These are phyloP conservation scores for Callitettix versicolor DNA, from an alignment of 1,140 invertebrate genomes.

Conservation along the genomic window DNA sequence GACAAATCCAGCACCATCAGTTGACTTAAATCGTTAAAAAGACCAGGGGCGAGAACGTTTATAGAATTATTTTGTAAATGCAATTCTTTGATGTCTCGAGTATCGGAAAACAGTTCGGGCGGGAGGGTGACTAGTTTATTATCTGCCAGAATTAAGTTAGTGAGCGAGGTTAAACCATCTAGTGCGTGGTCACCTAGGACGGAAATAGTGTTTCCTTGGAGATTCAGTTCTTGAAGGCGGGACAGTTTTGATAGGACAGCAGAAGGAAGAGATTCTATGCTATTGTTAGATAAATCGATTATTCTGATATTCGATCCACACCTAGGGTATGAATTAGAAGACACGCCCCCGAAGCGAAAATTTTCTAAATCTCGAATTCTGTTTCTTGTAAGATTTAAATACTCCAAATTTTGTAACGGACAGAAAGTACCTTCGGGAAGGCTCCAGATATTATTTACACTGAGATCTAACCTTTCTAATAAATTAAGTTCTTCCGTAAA, in stretches of 20 bases:
- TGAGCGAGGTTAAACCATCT: constrained; percentile 63
- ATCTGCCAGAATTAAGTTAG: constrained; percentile 64
- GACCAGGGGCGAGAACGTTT: constrained; percentile 69
- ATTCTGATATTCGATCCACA: constrained; percentile 60
- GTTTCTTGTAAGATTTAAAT: constrained; percentile 72
- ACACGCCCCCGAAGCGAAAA: constrained; percentile 52
- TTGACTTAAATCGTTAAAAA: constrained; percentile 72
- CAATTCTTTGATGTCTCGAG: constrained; percentile 68
- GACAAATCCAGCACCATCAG: constrained; percentile 73
- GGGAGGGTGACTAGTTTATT: constrained; percentile 73
- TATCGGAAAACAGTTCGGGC: constrained; percentile 69
- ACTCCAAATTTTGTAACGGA: constrained; percentile 59
- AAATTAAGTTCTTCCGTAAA: constrained; percentile 62
- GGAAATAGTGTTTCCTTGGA: constrained; percentile 57
- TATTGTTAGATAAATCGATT: constrained; percentile 73
- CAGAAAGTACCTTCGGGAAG: constrained; percentile 76
- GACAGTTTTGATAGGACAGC: constrained; percentile 60
- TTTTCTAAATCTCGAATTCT: constrained; percentile 63
- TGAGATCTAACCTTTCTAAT: constrained; percentile 69
- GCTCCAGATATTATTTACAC: constrained; percentile 77
- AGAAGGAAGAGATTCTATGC: constrained; percentile 64
- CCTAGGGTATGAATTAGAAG: constrained; percentile 42
- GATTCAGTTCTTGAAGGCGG: constrained; percentile 49
- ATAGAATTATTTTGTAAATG: constrained; percentile 79
- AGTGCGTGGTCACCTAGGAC: constrained; percentile 71